These are phyloP conservation scores for Polymixis flavicincta DNA, from an alignment of 2,888 invertebrate species.

Conservation along the genomic window DNA sequence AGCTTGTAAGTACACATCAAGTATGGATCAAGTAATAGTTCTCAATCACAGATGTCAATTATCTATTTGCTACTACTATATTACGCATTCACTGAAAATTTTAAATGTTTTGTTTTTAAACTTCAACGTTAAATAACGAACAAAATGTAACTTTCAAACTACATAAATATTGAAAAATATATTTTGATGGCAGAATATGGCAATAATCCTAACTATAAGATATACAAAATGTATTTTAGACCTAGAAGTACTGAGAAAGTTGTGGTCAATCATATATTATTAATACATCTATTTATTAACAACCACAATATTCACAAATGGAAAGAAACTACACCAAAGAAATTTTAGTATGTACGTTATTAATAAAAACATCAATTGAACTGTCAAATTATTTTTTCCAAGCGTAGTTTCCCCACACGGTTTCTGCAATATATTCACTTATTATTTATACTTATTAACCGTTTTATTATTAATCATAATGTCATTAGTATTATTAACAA, in stretches of 20 bases:
- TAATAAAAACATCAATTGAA: slow-evolving; percentile 83
- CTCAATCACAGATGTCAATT: slow-evolving; percentile 4
- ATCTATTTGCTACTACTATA: background rate
- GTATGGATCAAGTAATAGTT: background rate
- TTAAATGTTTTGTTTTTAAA: no score
- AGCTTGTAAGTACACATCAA: slow-evolving; percentile 12
- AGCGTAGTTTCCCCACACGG: slow-evolving; percentile 91
- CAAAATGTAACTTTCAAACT: slow-evolving; percentile 22
- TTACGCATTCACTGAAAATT: background rate
- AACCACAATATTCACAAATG: slow-evolving; percentile 78
- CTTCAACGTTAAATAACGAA: slow-evolving; percentile 16
- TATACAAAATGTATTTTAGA: slow-evolving; percentile 61
- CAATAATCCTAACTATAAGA: slow-evolving; percentile 59
- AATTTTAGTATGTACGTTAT: slow-evolving; percentile 79
- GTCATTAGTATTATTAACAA: slow-evolving; percentile 72
- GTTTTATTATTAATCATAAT: slow-evolving; percentile 66
- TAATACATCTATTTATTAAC: slow-evolving; percentile 70
- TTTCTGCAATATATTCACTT: slow-evolving; percentile 80
- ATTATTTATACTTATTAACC: slow-evolving; percentile 64
- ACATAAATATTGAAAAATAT: slow-evolving; percentile 16
- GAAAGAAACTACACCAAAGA: slow-evolving; percentile 88
- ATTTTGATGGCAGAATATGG: slow-evolving; percentile 63
- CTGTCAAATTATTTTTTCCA: slow-evolving; percentile 87
- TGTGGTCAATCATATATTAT: slow-evolving; percentile 63
- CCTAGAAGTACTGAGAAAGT: slow-evolving; percentile 61